Base-by-base conservation (phyloP, 2,888 invertebrate genomes). In the Andrena haemorrhoa region DNA sequence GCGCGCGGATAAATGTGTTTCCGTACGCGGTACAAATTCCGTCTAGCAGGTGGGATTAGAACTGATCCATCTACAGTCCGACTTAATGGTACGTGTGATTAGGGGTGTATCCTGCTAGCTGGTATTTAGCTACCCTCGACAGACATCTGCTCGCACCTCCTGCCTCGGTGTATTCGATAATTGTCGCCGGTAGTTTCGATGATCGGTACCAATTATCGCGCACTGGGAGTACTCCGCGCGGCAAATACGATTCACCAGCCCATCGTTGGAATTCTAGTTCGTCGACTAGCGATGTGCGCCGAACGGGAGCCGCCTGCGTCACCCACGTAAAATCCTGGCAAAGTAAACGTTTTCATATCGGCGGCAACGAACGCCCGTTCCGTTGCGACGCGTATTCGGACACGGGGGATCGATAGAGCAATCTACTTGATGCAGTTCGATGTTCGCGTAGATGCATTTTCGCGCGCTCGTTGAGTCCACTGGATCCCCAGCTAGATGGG, bases 11-110 rank as follows among this genome's bases (percentile, higher is more conserved):
- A 53, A 51, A 63, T 53, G 64, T 66, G 73, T 70, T 65, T 61
- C 65, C 53, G 60, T 63, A 20, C 41, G 61, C 70, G 69, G 65
- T 82, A 74, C 70, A 80, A 82, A 83, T 77, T 70, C 77, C 65
- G 61, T 5, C 26, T 51, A 23, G 74, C 73, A 35, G 29, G 20
- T 29, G 3, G 61, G 74, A 83, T 82, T 77, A 82, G 77, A 66
- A 84, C 84, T 86, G 84, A 89, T 89, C 84, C 81, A 83, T 87
- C 86, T 79, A 65, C 75, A 20, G 80, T 82, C 84, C 80, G 82
- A 86, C 80, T 87, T 87, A 86, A 89, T 86, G 84, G 79, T 66
- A 88, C 85, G 85, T 86, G 83, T 87, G 88, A 88, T 89, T 86
- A 80, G 73, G 76, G 64, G 85, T 88, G 84, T 83, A 85, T 82